Evolutionary conservation across 1,140 invertebrate species (phyloP).

Genomic region (Drosophila ficusphila): DNA sequence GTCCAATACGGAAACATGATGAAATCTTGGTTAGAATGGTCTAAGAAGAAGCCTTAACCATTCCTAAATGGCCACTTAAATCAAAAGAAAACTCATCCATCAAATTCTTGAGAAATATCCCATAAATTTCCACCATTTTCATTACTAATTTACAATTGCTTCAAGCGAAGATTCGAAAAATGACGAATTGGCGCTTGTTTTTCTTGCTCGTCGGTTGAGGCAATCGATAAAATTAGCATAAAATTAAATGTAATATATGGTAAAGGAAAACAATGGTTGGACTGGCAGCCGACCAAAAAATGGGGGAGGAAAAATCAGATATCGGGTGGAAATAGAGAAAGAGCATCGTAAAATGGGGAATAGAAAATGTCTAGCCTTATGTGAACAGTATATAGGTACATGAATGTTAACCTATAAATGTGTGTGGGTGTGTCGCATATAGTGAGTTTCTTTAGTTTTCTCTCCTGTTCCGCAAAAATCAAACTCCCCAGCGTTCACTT

Average conservation of each 20-base stretch:
- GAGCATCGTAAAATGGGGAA: slow-evolving; percentile 1
- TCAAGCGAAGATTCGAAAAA: slow-evolving; percentile 1
- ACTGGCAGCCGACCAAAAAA: slow-evolving; percentile 26
- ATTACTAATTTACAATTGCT: slow-evolving; percentile 2
- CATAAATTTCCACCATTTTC: background rate
- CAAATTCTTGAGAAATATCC: background rate
- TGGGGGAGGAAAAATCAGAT: background rate
- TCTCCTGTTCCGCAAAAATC: background rate
- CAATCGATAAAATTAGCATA: slow-evolving; percentile 79
- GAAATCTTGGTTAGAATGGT: too few species aligned
- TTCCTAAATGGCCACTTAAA: too few species aligned
- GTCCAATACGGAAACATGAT: background rate
- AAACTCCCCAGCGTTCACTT: background rate
- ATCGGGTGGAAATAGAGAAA: background rate
- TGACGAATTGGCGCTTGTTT: slow-evolving; percentile 19
- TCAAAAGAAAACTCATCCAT: background rate
- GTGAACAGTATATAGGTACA: slow-evolving; percentile 40
- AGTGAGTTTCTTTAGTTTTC: background rate
- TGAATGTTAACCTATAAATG: background rate
- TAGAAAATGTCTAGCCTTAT: slow-evolving; percentile 62
- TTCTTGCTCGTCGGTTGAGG: slow-evolving; percentile 15
- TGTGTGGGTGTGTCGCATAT: slow-evolving; percentile 1
- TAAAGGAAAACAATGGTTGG: slow-evolving; percentile 61
- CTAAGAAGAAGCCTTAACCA: too few species aligned
- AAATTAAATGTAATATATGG: slow-evolving; percentile 64